Conservation (phyloP, 1,140 invertebrate species). For the Apis laboriosa region DNA sequence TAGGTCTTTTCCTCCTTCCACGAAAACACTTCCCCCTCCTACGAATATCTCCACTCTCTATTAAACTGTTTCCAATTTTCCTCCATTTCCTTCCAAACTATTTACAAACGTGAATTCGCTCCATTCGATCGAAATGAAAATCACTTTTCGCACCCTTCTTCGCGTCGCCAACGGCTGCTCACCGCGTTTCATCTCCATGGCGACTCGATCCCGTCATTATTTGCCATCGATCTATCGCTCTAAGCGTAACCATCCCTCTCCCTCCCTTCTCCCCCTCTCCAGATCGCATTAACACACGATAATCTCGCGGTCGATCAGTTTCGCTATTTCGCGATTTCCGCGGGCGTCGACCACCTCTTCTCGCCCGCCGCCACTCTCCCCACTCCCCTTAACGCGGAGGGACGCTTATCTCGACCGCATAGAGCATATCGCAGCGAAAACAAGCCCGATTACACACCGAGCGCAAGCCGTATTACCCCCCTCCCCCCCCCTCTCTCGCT, state of each 20-base stretch:
- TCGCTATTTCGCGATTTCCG: slow-evolving; percentile 12
- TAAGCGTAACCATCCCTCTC: not conserved
- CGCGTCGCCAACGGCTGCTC: too few species aligned
- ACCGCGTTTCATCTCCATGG: not conserved
- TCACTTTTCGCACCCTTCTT: too few species aligned
- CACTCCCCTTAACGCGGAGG: not conserved
- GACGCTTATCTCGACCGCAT: slow-evolving; percentile 14
- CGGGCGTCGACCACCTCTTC: not conserved
- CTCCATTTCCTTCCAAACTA: not conserved
- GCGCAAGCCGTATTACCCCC: slow-evolving; percentile 11
- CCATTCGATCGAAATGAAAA: too few species aligned
- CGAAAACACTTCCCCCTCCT: too few species aligned
- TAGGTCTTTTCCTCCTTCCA: not conserved
- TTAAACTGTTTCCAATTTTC: not conserved
- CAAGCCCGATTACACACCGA: slow-evolving; percentile 26
- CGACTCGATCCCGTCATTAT: not conserved
- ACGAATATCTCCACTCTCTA: not conserved
- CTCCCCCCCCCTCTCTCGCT: not conserved
- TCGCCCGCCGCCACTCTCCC: not conserved
- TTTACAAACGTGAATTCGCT: not conserved
- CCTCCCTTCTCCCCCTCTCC: too few species aligned
- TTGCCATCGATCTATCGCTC: slow-evolving; percentile 6
- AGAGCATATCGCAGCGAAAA: slow-evolving; percentile 27
- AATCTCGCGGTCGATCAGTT: slow-evolving; percentile 2
- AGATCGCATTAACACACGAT: slow-evolving; percentile 27